Evolutionary conservation across 2,113 vertebrate genomes (phyloP), one percentile per base, ranked within the genome.

Genomic region (Canis aureus): DNA sequence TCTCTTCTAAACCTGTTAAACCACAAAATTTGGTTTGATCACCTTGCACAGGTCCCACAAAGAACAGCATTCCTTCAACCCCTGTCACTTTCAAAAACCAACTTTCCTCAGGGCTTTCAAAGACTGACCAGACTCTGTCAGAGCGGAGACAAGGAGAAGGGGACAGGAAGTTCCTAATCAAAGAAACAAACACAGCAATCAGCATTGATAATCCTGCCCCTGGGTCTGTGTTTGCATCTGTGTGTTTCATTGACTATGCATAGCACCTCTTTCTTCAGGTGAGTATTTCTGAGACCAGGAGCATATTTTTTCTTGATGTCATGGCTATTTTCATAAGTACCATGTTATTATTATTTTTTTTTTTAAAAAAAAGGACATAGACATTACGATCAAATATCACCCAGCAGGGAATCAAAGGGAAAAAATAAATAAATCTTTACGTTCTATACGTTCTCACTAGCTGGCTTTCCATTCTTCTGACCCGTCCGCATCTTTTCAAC

Each of bases 391-490:
- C 38, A 95, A 62, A 78, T 82, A 88, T 78, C 78, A 81, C 32
- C 15, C 32, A 88, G 71, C 66, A 85, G 62, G 32, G 84, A 79
- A 88, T 67, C 64, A 81, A 86, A 92, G 35, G 15, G 43, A 35
- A 43, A 43, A 43, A 57, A 55, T 71, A 91, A 27, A 79, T 91
- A 29, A 91, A 29, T 78, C 49, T 96, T 94, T 73, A 93, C 97
- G 95, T 93, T 90, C 76, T 91, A 4, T 38, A 2, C 32, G 67
- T 88, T 8, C 0, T 73, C 66, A 43, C 91, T 62, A 8, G 15
- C 69, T 71, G 9, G 38, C 83, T 89, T 25, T 95, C 89, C 49
- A 97, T 96, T 93, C 94, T 97, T 97, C 96, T 97, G 97, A 98
- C 90, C 98, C 92, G 97, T 32, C 94, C 94, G 85, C 59, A 67